Conservation (phyloP, 2,888 invertebrate species). For the Branchinecta sandiegonensis region DNA sequence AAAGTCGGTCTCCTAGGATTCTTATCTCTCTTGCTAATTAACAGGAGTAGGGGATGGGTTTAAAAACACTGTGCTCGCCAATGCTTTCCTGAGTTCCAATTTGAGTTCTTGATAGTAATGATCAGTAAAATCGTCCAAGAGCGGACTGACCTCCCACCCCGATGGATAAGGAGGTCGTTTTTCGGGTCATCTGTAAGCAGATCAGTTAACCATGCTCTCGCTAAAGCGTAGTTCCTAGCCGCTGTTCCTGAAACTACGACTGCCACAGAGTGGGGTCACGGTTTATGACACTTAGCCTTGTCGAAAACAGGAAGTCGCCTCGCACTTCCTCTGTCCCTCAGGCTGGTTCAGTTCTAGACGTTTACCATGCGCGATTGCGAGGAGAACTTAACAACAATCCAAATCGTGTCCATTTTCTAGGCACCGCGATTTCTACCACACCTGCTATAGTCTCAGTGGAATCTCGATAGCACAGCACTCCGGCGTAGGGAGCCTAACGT, state of each 20-base stretch:
- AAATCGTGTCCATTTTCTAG: constrained; percentile 36
- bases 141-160: no score
- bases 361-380: no score
- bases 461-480: constrained; percentile 79
- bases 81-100: no score
- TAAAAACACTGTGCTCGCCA: no score
- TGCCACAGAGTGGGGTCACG: not conserved
- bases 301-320: not conserved
- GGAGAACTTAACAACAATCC: no score
- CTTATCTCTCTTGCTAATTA: no score
- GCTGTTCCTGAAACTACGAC: no score
- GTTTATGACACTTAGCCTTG: not conserved
- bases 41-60: no score
- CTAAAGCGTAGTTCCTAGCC: constrained; percentile 59
- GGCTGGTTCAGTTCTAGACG: no score
- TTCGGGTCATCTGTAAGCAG: constrained; percentile 60
- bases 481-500: constrained; percentile 33
- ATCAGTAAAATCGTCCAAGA: no score
- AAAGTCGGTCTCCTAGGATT: no score
- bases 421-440: constrained; percentile 83
- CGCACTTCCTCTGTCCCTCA: constrained; percentile 19
- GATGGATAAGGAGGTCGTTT: constrained; percentile 33
- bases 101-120: no score
- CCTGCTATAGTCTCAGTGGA: constrained; percentile 90
- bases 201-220: constrained; percentile 73